A percentile compares a stretch with the other conserved stretches of the same genome.
Conservation (phyloP, 2,888 invertebrate species). For the Atethmia centrago region DNA sequence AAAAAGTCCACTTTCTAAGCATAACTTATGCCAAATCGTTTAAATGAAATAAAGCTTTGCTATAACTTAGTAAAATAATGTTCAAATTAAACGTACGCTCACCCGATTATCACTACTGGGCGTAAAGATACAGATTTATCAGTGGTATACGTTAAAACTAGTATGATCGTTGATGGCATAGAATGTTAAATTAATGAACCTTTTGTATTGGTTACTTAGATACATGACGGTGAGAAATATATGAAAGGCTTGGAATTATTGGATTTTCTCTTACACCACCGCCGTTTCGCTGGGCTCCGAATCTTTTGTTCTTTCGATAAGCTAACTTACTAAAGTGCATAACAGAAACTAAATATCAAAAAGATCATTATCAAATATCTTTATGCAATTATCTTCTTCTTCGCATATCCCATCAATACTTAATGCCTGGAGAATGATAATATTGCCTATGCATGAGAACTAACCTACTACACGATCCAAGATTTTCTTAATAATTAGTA, state of each 20-base stretch:
- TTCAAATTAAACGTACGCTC: neutral
- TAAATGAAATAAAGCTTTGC: neutral
- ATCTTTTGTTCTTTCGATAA: too few species aligned
- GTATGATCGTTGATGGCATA: slow-evolving; percentile 11
- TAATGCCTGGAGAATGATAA: neutral
- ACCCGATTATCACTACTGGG: neutral
- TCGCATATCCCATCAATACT: neutral
- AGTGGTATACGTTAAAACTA: slow-evolving; percentile 21
- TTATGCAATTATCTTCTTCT: neutral
- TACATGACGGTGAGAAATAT: neutral
- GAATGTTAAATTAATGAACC: slow-evolving; percentile 17
- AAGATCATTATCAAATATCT: neutral
- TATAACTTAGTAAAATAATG: neutral
- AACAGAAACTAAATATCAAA: neutral
- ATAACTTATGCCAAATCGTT: neutral
- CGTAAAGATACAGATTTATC: neutral
- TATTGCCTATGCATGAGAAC: neutral
- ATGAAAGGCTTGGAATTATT: neutral
- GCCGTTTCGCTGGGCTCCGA: too few species aligned
- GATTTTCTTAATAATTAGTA: too few species aligned
- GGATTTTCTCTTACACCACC: too few species aligned
- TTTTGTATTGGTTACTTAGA: slow-evolving; percentile 14
- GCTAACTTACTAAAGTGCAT: too few species aligned
- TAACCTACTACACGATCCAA: too few species aligned
- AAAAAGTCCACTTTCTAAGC: slow-evolving; percentile 22